Percentiles rank a stretch among this genome's conserved stretches.
Evolutionary conservation across 2,797 vertebrate species (phyloP).

Genomic region (Chrysocyon brachyurus): DNA sequence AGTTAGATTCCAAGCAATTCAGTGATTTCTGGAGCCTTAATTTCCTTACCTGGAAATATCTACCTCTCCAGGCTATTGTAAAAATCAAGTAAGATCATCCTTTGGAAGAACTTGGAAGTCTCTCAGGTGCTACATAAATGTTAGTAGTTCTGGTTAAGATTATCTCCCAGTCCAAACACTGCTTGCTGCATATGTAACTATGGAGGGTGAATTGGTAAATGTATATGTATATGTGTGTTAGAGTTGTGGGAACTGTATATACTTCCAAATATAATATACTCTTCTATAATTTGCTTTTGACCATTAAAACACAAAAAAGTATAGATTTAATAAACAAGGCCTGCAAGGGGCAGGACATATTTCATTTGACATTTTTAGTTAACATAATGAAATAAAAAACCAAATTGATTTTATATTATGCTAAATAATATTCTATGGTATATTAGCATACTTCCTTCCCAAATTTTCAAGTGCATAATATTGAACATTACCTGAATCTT

Average conservation of each 20-base stretch:
- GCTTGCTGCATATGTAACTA: constrained; percentile 4
- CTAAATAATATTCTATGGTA: background rate
- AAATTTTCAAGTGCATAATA: background rate
- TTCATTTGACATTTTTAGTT: constrained; percentile 50
- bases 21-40: constrained; percentile 9
- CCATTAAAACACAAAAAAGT: constrained; percentile 49
- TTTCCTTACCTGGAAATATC: constrained; percentile 30
- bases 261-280: background rate
- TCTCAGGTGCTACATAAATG: background rate
- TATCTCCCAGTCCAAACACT: background rate
- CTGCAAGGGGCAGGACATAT: background rate
- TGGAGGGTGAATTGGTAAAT: background rate
- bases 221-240: background rate
- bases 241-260: background rate
- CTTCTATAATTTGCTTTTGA: constrained; percentile 8
- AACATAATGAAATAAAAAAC: constrained; percentile 43
- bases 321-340: background rate
- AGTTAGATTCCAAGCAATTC: background rate
- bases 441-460: background rate
- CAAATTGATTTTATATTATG: constrained; percentile 37
- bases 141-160: background rate
- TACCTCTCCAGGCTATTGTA: background rate
- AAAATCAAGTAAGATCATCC: constrained; percentile 51
- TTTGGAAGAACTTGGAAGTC: constrained; percentile 23
- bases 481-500: constrained; percentile 17